phyloP scores from a whole-genome alignment of 2,888 invertebrate genomes.

The Hirtodrosophila trivittata region DNA sequence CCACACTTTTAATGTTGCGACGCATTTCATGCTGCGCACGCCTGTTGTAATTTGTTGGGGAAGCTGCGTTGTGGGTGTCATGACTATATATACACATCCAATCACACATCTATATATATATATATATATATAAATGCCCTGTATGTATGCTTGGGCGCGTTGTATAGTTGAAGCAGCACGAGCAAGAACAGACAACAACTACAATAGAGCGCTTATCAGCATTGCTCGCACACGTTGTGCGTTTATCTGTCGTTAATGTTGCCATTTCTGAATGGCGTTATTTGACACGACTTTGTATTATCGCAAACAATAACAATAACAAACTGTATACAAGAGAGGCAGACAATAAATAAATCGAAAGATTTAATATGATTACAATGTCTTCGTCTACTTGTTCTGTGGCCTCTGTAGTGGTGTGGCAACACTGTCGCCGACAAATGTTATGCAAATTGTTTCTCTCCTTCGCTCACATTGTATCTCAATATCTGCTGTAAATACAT shows the following conservation, averaged over 20 bases:
- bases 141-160: not conserved
- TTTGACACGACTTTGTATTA: conserved; percentile 21
- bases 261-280: conserved; percentile 4
- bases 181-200: conserved; percentile 10
- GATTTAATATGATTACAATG: conserved; percentile 1
- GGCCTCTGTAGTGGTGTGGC: conserved; percentile 34
- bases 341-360: not conserved
- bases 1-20: conserved; percentile 29
- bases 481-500: conserved; percentile 10
- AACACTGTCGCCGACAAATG: conserved; percentile 41
- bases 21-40: conserved; percentile 24
- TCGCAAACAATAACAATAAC: conserved; percentile 27
- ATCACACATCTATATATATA: not conserved
- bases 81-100: conserved; percentile 20
- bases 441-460: conserved; percentile 56
- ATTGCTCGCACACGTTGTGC: conserved; percentile 37
- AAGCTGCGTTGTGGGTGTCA: conserved; percentile 19
- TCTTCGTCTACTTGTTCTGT: conserved; percentile 15
- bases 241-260: conserved; percentile 33
- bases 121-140: not conserved
- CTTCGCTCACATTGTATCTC: conserved; percentile 32
- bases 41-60: conserved; percentile 12
- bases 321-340: not conserved
- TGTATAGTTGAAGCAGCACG: too few relatives aligned
- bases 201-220: conserved; percentile 37